phyloP scores from a whole-genome alignment of 64 coral and sea anemone genomes.

The Pachyseris speciosa region DNA sequence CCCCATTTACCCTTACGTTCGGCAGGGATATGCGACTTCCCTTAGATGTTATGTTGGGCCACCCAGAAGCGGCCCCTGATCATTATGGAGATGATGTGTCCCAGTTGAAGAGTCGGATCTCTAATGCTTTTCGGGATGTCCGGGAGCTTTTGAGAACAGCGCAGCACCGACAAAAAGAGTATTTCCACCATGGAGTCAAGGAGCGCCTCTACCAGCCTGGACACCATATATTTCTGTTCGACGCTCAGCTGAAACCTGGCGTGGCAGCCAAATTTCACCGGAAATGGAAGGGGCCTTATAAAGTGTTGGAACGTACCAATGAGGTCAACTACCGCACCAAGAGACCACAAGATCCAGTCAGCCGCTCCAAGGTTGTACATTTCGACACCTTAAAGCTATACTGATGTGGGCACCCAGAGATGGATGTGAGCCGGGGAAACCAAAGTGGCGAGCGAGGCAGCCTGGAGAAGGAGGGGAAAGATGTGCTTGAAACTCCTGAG shows the following conservation, averaged over 20 bases:
- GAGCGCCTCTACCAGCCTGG: constrained; percentile 23
- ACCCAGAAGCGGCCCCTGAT: constrained; percentile 16
- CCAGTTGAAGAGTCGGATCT: constrained; percentile 40
- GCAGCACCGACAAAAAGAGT: constrained; percentile 48
- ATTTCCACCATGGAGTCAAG: constrained; percentile 42
- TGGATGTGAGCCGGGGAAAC: not conserved
- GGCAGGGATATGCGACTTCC: constrained; percentile 40
- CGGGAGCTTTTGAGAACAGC: constrained; percentile 41
- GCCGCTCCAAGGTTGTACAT: constrained; percentile 45
- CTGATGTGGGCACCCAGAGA: constrained; percentile 25
- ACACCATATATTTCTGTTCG: constrained; percentile 42
- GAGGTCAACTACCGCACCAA: constrained; percentile 22
- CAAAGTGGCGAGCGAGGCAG: not conserved
- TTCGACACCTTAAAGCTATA: constrained; percentile 69
- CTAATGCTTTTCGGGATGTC: constrained; percentile 50
- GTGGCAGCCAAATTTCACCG: constrained; percentile 67
- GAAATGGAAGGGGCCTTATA: constrained; percentile 52
- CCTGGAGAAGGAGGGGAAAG: not conserved
- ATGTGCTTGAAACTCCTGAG: not conserved
- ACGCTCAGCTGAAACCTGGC: constrained; percentile 25
- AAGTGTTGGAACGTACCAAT: too few relatives aligned
- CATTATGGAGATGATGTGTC: constrained; percentile 48
- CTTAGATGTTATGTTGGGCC: constrained; percentile 45
- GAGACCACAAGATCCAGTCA: constrained; percentile 17
- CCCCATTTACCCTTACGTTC: constrained; percentile 36